Evolutionary conservation across 2,113 vertebrate species (phyloP), one percentile per base, ranked within the genome.

Genomic region (Acinonyx jubatus): DNA sequence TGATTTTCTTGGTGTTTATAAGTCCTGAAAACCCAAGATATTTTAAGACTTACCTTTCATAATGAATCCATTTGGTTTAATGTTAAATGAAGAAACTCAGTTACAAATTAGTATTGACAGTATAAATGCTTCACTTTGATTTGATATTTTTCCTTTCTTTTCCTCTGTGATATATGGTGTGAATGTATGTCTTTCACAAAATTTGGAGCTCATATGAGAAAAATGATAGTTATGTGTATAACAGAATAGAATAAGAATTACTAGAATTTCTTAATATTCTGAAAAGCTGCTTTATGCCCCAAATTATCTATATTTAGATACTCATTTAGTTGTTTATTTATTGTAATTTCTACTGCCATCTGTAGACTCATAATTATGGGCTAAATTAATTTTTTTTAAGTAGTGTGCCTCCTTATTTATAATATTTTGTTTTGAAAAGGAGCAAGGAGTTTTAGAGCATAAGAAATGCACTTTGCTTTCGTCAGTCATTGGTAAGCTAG

Each of bases 391-490:
- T 92, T 83, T 48, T 48, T 68, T 85, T 41, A 41, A 76, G 82
- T 16, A 27, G 11, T 50, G 1, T 73, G 23, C 16, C 31, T 88
- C 3, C 23, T 57, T 83, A 82, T 83, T 84, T 45, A 66, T 4
- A 92, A 19, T 71, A 86, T 76, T 94, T 74, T 92, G 4, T 50
- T 96, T 84, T 74, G 23, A 69, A 94, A 95, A 80, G 6, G 69
- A 78, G 8, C 11, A 65, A 92, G 2, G 1, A 18, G 52, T 92
- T 92, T 87, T 80, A 76, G 12, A 81, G 23, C 55, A 63, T 76
- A 83, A 85, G 33, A 96, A 66, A 80, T 50, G 3, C 6, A 13
- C 29, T 36, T 71, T 63, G 27, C 38, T 61, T 95, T 84, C 33
- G 57, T 83, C 21, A 69, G 29, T 65, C 57, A 33, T 45, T 88